These are phyloP conservation scores for Gambusia holbrooki DNA, from an alignment of 2,113 vertebrate species.

Conservation along the genomic window DNA sequence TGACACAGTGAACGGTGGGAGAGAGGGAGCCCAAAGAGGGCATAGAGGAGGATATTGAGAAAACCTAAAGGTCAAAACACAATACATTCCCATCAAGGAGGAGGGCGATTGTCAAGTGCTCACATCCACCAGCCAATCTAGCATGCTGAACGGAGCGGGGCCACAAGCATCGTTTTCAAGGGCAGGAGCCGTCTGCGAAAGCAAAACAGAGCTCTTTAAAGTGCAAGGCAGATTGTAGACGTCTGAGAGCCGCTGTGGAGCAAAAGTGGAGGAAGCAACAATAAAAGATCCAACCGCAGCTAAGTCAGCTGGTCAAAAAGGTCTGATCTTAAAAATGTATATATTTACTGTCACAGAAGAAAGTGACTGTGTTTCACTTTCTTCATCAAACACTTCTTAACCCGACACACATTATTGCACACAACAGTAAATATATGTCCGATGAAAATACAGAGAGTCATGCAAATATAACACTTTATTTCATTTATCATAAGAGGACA, in stretches of 20 bases:
- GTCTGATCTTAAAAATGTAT: conserved; percentile 54
- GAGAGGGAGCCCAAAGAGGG: conserved; percentile 26
- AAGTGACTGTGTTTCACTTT: conserved; percentile 61
- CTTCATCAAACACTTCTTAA: conserved; percentile 61
- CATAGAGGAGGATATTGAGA: conserved; percentile 42
- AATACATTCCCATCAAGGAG: conserved; percentile 63
- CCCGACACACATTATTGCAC: conserved; percentile 73
- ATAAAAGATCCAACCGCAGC: conserved; percentile 31
- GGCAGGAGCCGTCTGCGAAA: conserved; percentile 4
- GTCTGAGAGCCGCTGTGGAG: not conserved
- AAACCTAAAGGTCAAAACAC: conserved; percentile 71
- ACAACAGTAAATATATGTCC: conserved; percentile 74
- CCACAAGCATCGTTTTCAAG: conserved; percentile 22
- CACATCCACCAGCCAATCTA: conserved; percentile 38
- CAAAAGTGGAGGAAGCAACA: not conserved
- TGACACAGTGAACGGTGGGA: conserved; percentile 39
- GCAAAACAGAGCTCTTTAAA: conserved; percentile 29
- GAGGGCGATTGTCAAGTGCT: conserved; percentile 65
- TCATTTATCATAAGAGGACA: conserved; percentile 67
- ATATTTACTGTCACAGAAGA: conserved; percentile 66
- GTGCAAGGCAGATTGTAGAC: not conserved
- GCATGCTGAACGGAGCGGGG: conserved; percentile 30
- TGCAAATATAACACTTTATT: conserved; percentile 87
- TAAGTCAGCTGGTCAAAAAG: conserved; percentile 51
- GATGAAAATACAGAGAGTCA: conserved; percentile 83